Percentiles rank a stretch among this genome's conserved stretches.
phyloP scores from a whole-genome alignment of 2,797 vertebrate species.

The Furcifer pardalis region DNA sequence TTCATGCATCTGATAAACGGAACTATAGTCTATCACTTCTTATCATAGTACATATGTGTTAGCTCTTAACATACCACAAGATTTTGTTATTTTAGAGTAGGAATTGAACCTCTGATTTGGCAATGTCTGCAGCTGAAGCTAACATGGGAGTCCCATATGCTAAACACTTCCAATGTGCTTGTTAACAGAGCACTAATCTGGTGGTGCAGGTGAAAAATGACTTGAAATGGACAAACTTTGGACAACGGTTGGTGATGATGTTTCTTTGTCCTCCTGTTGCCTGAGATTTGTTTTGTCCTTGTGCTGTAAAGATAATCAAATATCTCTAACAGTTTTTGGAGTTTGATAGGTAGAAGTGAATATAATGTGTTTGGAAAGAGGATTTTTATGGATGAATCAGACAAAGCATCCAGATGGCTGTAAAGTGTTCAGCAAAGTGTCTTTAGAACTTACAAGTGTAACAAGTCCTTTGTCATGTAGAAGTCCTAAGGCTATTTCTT shows the following conservation, averaged over 20 bases:
- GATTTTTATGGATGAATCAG: not conserved
- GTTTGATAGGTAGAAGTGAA: not conserved
- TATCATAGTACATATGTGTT: no score
- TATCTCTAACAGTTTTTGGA: not conserved
- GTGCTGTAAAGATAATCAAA: not conserved
- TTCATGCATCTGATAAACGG: no score
- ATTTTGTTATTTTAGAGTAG: not conserved
- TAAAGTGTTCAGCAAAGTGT: not conserved
- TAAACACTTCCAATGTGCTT: slow-evolving; percentile 13
- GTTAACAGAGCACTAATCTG: no score
- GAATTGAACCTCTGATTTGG: slow-evolving; percentile 34
- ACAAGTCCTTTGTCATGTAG: not conserved
- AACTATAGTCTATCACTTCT: no score
- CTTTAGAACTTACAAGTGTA: not conserved
- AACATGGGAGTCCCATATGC: slow-evolving; percentile 28
- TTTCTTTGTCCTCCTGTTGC: not conserved
- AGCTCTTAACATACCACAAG: not conserved
- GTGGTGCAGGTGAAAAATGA: slow-evolving; percentile 44
- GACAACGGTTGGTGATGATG: not conserved
- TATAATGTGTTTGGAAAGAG: not conserved
- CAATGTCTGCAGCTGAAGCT: not conserved
- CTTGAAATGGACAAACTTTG: not conserved
- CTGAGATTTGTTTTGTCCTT: not conserved
- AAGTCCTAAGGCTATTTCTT: not conserved
- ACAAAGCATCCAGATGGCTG: not conserved